A percentile compares a stretch with the other conserved stretches of the same genome.
Evolutionary conservation across 2,113 vertebrate species (phyloP).

Genomic region (Pseudopodoces humilis): DNA sequence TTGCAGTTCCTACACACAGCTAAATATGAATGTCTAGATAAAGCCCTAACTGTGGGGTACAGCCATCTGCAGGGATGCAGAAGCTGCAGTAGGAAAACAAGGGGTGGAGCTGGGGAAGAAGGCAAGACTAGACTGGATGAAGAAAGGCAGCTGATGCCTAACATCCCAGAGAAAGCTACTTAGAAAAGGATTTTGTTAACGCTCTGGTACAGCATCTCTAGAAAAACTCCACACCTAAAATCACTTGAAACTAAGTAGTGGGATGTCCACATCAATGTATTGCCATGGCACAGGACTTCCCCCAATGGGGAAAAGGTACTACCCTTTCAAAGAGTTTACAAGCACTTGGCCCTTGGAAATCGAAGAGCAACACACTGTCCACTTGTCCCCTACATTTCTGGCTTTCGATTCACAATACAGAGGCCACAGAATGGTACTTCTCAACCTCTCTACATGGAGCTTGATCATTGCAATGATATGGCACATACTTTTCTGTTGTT

Average conservation of each 20-base stretch:
- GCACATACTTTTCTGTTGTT: neutral
- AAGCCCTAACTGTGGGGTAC: neutral
- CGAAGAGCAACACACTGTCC: neutral
- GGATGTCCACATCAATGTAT: neutral
- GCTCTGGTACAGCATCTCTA: neutral
- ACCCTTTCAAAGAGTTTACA: neutral
- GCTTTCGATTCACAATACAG: neutral
- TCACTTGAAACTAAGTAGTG: neutral
- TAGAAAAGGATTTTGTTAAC: neutral
- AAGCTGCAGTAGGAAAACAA: constrained; percentile 1
- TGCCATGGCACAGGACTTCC: neutral
- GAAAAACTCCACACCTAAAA: neutral
- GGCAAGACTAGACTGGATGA: neutral
- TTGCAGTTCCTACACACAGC: constrained; percentile 23
- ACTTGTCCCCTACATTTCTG: neutral
- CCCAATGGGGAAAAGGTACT: fast-evolving
- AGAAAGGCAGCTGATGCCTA: neutral
- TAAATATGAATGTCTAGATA: constrained; percentile 13
- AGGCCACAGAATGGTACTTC: neutral
- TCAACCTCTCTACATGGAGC: neutral
- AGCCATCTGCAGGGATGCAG: neutral
- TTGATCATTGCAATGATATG: neutral
- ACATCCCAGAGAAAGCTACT: neutral
- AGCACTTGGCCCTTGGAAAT: neutral
- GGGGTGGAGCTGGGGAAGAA: neutral